Percentiles rank a stretch among this genome's conserved stretches.
Evolutionary conservation across 2,888 invertebrate species (phyloP).

Genomic region (Autographa pulchrina): DNA sequence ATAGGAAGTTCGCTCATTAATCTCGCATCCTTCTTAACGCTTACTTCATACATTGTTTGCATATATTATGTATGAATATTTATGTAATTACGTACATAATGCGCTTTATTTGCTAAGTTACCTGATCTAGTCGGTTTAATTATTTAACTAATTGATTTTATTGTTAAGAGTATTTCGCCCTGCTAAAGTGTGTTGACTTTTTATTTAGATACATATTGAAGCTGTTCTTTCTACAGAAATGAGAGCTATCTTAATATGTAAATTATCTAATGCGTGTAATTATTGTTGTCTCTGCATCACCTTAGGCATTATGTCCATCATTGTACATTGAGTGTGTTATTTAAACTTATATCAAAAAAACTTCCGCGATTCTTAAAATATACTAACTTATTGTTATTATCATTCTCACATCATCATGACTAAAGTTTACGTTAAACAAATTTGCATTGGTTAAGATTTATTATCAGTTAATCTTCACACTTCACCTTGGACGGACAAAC

Average conservation of each 20-base stretch:
- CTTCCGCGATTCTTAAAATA: background rate
- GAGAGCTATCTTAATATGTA: too few species aligned
- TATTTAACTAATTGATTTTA: too few species aligned
- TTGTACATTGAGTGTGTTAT: too few species aligned
- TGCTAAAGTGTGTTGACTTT: too few species aligned
- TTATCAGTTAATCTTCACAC: constrained; percentile 51
- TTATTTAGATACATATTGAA: too few species aligned
- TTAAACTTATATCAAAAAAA: background rate
- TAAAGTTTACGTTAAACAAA: constrained; percentile 34
- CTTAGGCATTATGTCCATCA: too few species aligned
- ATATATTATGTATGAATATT: background rate
- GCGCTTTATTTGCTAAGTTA: background rate
- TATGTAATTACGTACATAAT: background rate
- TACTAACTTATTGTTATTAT: background rate
- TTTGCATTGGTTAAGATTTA: constrained; percentile 45
- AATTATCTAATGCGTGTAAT: too few species aligned
- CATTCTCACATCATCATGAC: constrained; percentile 12
- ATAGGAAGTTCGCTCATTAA: constrained; percentile 4
- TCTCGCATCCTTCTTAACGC: constrained; percentile 1
- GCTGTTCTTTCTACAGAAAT: too few species aligned
- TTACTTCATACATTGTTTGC: background rate
- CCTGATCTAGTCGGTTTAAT: background rate
- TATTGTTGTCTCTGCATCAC: too few species aligned
- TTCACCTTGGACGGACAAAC: constrained; percentile 50
- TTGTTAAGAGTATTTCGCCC: too few species aligned